Evolutionary conservation across 2,797 vertebrate species (phyloP).

Genomic region (Megalops cyprinoides): DNA sequence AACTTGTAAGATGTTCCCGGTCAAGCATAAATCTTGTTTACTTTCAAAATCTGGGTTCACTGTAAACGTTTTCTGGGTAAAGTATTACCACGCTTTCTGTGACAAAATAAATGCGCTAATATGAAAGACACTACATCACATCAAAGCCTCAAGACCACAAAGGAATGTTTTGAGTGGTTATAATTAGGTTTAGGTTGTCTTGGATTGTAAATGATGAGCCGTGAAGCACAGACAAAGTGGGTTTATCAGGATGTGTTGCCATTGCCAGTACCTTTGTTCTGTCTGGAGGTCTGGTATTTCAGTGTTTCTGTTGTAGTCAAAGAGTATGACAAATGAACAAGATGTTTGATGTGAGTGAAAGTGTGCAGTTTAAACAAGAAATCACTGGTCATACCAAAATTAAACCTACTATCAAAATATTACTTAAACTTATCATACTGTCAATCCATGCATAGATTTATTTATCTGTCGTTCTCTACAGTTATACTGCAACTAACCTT

Average conservation of each 20-base stretch:
- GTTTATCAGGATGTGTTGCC: constrained; percentile 16
- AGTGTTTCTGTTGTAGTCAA: constrained; percentile 15
- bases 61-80: constrained; percentile 32
- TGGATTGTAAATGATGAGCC: constrained; percentile 16
- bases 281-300: constrained; percentile 20
- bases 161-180: constrained; percentile 27
- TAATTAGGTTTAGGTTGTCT: constrained; percentile 19
- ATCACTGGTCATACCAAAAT: background rate
- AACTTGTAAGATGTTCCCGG: constrained; percentile 1
- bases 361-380: constrained; percentile 3
- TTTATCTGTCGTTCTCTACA: background rate
- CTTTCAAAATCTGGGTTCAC: constrained; percentile 25
- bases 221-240: constrained; percentile 1
- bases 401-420: background rate
- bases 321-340: background rate
- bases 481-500: too few species aligned
- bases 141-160: constrained; percentile 26
- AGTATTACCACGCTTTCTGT: background rate
- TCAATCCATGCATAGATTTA: background rate
- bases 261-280: constrained; percentile 11
- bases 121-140: background rate
- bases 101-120: background rate
- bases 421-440: background rate
- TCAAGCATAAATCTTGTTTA: constrained; percentile 30
- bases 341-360: background rate